Evolutionary conservation across 2,113 vertebrate genomes (phyloP), one percentile per base, ranked within the genome.

Genomic region (Clinocottus analis): DNA sequence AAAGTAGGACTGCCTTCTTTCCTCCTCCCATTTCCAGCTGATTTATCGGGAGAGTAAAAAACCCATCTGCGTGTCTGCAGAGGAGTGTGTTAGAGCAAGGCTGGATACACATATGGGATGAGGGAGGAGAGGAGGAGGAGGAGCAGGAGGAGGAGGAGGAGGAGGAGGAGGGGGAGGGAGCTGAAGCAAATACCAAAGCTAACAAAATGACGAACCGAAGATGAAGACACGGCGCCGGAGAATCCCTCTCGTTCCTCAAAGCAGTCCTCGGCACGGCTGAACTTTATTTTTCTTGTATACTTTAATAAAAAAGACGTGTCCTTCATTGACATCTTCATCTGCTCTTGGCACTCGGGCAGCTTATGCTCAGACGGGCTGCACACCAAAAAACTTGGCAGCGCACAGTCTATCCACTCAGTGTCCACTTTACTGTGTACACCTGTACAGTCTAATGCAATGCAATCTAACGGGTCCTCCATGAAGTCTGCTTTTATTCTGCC

Each of bases 11-110:
- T 2, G 11, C 41, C 2, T 27, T 73, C 14, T 47, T 59, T 59
- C 69, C 58, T 9, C n/a, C 58, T 61, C 58, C 58, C 43, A 37
- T 49, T 51, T 62, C 58, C n/a, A 13, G 43, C 71, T 62, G 71
- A 62, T 62, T 61, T 73, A 62, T 73, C 61, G 43, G 31, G 21
- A 62, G 71, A 37, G 58, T 47, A 62, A 62, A n/a, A 72, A 62
- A 51, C 21, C 31, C n/a, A 49, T 62, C 21, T 27, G 31, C 37
- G 58, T 19, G 58, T 25, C 25, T 60, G 25, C 29, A 49, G 56
- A 61, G 19, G 70, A 72, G 41, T 25, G 70, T 60, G 56, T 47
- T 49, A 35, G 21, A 72, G n/a, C 70, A 25, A 49, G 58, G 70
- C 70, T 35, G 4, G 29, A 61, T 13, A 51, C 58, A 35, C 71